These are phyloP conservation scores for Triplophysa bombifrons DNA, from an alignment of 2,797 vertebrate genomes.

Conservation along the genomic window DNA sequence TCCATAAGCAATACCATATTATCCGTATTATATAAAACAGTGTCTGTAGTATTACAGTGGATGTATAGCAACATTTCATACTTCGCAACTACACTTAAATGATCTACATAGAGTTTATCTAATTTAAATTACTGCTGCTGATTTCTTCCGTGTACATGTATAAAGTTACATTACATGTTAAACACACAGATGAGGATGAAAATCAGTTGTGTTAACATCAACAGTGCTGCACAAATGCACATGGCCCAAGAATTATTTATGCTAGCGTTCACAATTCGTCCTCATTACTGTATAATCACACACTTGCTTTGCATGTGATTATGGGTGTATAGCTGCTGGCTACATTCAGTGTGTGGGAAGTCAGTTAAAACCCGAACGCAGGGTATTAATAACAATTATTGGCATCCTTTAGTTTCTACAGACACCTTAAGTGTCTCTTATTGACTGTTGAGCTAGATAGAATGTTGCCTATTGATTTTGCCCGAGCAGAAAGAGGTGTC, in stretches of 20 bases:
- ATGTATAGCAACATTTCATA: neutral
- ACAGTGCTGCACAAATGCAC: constrained; percentile 2
- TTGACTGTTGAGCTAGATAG: constrained; percentile 74
- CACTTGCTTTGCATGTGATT: constrained; percentile 36
- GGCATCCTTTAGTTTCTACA: constrained; percentile 71
- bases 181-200: neutral
- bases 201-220: constrained; percentile 4
- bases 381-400: constrained; percentile 79
- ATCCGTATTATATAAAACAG: no score
- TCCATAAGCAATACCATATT: no score
- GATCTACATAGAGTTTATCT: neutral
- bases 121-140: neutral
- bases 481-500: constrained; percentile 64
- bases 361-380: constrained; percentile 61
- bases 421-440: constrained; percentile 76
- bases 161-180: neutral
- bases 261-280: constrained; percentile 8
- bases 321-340: constrained; percentile 14
- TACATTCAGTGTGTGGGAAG: constrained; percentile 37
- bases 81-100: neutral
- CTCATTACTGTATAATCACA: constrained; percentile 31
- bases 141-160: neutral
- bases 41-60: no score
- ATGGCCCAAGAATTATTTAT: constrained; percentile 13
- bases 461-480: constrained; percentile 77